Base-by-base conservation (phyloP, 2,113 vertebrate genomes). In the Falco punctatus region DNA sequence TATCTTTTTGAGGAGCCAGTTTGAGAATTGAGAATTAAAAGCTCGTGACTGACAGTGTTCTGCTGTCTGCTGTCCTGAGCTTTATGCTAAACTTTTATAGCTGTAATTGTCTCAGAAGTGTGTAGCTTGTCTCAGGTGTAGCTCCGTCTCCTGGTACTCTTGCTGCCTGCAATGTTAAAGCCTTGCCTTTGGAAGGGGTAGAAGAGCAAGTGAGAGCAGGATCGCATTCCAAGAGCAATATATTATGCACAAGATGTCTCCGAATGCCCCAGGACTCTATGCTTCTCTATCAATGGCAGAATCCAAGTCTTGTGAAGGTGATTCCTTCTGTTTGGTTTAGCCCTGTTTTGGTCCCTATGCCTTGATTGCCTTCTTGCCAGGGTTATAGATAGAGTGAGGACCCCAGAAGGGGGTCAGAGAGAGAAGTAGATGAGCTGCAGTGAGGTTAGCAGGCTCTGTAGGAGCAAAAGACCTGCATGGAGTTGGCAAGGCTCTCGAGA, bases 381-480 rank as follows among this genome's bases (percentile, higher is more conserved):
- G 23, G 40, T 9, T 49, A 27, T 65, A 44, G 62, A 42, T 0
- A 48, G 42, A 65, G 58, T 22, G 79, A 66, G 28, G 7, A 83
- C 1, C 17, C 13, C 14, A 24, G 2, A 80, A 6, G 0, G 6
- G 27, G 33, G 13, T 65, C 80, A 77, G 54, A 55, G 35, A 42
- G 51, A 44, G 64, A 10, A 65, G 52, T 71, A n/a, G 79, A 10
- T 0, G 19, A 87, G 40, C 78, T 92, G 33, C 55, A 78, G 49
- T 0, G 0, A 33, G 6, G 10, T 27, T 1, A 0, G 23, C 1
- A 7, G 62, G 49, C 44, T 64, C 57, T 81, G 44, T 0, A 1
- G 12, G 51, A 77, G n/a, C 2, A 12, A 13, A 79, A 52, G 73
- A 49, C 24, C 46, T 67, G 21, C 30, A 9, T 3, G 24, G 70